These are phyloP conservation scores for Ammodytes dubius DNA, from an alignment of 2,113 vertebrate genomes.

Conservation along the genomic window DNA sequence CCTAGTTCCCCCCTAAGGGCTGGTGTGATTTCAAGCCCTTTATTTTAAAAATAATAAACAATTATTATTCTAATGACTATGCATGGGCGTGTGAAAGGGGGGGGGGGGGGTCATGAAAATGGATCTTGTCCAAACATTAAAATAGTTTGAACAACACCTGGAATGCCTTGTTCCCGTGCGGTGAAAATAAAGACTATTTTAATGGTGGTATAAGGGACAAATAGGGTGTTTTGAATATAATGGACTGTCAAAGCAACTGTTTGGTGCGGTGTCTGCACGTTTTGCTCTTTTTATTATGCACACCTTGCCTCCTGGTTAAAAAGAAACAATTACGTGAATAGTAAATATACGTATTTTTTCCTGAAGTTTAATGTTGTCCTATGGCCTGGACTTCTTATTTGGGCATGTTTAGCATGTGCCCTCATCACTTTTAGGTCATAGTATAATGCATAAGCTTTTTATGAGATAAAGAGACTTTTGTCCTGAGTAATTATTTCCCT, in stretches of 20 bases:
- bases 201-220: no score
- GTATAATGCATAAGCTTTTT: not conserved
- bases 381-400: not conserved
- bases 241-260: conserved; percentile 20
- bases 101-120: conserved; percentile 57
- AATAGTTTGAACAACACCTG: conserved; percentile 71
- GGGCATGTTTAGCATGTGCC: not conserved
- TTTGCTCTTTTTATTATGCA: not conserved
- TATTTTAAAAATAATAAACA: conserved; percentile 44
- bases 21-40: conserved; percentile 43
- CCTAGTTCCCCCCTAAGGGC: conserved; percentile 40
- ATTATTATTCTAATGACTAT: conserved; percentile 33
- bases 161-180: conserved; percentile 66
- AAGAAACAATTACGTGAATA: not conserved
- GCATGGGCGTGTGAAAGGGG: conserved; percentile 6
- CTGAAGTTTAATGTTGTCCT: not conserved
- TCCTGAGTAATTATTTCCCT: conserved; percentile 2
- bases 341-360: not conserved
- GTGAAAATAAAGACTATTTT: conserved; percentile 24
- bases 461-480: not conserved
- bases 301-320: not conserved
- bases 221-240: conserved; percentile 17
- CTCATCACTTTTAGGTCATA: not conserved
- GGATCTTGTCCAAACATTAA: conserved; percentile 58
- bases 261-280: conserved; percentile 19